These are phyloP conservation scores for Bathynomus jamesi DNA, from an alignment of 1,140 invertebrate species.

Conservation along the genomic window DNA sequence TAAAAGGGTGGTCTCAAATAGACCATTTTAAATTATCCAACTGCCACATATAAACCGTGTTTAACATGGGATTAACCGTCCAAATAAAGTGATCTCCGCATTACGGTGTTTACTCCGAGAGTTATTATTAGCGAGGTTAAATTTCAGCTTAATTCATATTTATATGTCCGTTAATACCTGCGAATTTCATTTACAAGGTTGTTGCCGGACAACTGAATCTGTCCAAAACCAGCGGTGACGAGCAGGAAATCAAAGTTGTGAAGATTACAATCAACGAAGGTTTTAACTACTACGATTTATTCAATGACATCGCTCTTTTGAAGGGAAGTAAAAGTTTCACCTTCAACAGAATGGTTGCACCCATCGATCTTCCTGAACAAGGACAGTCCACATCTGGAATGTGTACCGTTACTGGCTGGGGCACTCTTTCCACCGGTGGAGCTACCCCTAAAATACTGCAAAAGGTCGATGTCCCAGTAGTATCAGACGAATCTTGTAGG, in stretches of 20 bases:
- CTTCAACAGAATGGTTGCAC: background rate
- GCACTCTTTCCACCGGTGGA: background rate
- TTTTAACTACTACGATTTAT: constrained; percentile 41
- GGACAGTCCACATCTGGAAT: background rate
- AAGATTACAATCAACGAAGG: constrained; percentile 46
- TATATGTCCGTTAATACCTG: no score
- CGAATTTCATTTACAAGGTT: no score
- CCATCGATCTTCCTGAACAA: background rate
- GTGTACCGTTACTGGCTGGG: constrained; percentile 12
- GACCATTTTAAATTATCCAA: no score
- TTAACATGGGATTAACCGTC: no score
- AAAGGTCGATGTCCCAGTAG: constrained; percentile 12
- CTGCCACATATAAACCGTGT: no score
- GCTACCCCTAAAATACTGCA: background rate
- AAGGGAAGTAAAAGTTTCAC: background rate
- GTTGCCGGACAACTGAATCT: constrained; percentile 44
- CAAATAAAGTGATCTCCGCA: no score
- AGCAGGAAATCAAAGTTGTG: constrained; percentile 45
- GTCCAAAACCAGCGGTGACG: constrained; percentile 41
- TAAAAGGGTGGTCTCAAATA: no score
- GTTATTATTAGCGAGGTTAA: no score
- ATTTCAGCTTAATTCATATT: no score
- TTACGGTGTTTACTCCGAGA: no score
- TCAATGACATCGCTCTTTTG: constrained; percentile 39
- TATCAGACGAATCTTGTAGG: constrained; percentile 6